Percentiles rank a stretch among this genome's conserved stretches.
phyloP scores from a whole-genome alignment of 2,797 vertebrate species.

The Lophura swinhoii region DNA sequence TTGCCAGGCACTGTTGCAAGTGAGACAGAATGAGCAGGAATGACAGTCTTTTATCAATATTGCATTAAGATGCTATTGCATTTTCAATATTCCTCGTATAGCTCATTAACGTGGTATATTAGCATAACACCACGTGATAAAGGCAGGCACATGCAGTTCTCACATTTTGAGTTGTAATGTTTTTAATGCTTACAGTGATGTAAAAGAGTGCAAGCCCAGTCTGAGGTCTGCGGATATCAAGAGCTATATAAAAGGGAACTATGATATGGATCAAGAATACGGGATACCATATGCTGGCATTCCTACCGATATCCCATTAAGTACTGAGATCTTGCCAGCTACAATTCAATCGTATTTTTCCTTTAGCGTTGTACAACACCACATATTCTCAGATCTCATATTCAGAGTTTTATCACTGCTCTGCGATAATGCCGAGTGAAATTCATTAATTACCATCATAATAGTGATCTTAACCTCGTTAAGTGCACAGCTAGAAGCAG shows the following conservation, averaged over 20 bases:
- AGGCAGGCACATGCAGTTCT: not conserved
- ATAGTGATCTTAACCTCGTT: not conserved
- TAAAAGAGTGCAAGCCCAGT: not conserved
- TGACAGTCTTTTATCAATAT: conserved; percentile 65
- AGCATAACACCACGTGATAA: not conserved
- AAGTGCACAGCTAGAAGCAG: not conserved
- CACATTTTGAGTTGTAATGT: not conserved
- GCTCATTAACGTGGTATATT: conserved; percentile 55
- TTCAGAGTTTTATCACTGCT: not conserved
- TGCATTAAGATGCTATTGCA: conserved; percentile 54
- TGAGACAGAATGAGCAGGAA: conserved; percentile 29
- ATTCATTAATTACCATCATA: not conserved
- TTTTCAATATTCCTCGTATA: conserved; percentile 45
- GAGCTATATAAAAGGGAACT: not conserved
- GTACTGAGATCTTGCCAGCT: not conserved
- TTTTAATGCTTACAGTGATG: not conserved
- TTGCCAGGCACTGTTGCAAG: conserved; percentile 41
- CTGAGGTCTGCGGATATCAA: not conserved
- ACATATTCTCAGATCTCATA: not conserved
- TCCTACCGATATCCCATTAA: not conserved
- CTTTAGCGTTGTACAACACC: not conserved
- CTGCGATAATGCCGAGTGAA: not conserved
- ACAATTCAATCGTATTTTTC: not conserved
- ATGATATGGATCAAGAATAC: not conserved
- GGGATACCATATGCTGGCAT: not conserved